phyloP scores from a whole-genome alignment of 2,113 vertebrate genomes.

The Myotis yumanensis region DNA sequence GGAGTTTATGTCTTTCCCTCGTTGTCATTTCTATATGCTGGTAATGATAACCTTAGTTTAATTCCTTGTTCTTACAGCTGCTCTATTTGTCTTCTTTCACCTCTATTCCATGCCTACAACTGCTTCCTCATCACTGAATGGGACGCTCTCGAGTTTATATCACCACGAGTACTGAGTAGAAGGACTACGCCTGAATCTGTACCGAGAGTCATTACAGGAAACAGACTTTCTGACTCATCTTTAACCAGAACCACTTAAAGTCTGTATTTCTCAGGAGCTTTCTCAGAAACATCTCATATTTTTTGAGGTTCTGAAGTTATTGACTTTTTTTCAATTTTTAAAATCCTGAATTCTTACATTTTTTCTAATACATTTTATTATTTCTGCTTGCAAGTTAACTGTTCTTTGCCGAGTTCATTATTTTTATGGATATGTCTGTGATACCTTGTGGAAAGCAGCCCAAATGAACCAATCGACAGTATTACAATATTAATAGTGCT shows the following conservation, averaged over 20 bases:
- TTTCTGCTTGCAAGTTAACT: not conserved
- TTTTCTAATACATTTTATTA: not conserved
- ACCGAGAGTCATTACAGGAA: too few species aligned
- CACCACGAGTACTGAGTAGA: accelerated
- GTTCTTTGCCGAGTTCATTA: not conserved
- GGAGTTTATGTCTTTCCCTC: not conserved
- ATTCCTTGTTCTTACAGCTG: not conserved
- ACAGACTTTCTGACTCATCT: too few species aligned
- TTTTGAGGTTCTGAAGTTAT: not conserved
- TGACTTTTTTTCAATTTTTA: not conserved
- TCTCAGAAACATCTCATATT: not conserved
- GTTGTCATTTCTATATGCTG: not conserved
- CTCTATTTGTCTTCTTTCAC: not conserved
- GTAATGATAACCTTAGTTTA: not conserved
- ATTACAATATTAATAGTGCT: not conserved
- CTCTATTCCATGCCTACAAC: accelerated
- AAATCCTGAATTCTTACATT: not conserved
- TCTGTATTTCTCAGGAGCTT: not conserved
- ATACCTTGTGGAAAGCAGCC: not conserved
- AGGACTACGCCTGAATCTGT: not conserved
- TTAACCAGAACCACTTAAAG: not conserved
- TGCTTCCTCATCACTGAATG: not conserved
- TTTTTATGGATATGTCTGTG: not conserved
- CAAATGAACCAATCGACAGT: not conserved
- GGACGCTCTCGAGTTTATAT: accelerated